These are phyloP conservation scores for Opisthocomus hoazin DNA, from an alignment of 2,113 vertebrate genomes.

Conservation along the genomic window DNA sequence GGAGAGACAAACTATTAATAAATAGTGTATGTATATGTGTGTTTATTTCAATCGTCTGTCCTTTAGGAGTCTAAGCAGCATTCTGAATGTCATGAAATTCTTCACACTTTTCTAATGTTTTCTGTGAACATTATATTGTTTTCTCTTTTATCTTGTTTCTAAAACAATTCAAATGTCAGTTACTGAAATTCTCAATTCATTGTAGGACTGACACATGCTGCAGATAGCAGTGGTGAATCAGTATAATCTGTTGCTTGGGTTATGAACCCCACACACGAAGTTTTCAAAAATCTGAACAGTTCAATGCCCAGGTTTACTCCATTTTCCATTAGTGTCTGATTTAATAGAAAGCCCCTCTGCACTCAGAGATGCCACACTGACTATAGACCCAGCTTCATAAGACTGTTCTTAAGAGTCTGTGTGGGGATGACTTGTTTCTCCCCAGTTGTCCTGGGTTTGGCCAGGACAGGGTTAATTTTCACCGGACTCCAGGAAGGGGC, in stretches of 20 bases:
- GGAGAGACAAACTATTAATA: not conserved
- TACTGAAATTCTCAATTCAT: not conserved
- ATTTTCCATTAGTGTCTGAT: not conserved
- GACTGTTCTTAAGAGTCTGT: not conserved
- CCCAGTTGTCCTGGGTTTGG: too few species aligned
- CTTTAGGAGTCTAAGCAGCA: not conserved
- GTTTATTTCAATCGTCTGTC: not conserved
- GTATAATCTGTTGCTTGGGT: not conserved
- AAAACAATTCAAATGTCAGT: not conserved
- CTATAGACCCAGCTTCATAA: not conserved
- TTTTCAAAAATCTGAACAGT: not conserved
- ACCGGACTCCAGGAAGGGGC: too few species aligned
- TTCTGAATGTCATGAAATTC: not conserved
- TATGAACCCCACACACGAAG: not conserved
- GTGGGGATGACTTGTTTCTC: not conserved
- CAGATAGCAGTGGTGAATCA: not conserved
- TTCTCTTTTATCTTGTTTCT: not conserved
- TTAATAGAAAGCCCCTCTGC: rapidly evolving
- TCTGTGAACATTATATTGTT: not conserved
- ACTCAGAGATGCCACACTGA: not conserved
- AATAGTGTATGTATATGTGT: not conserved
- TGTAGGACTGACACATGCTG: not conserved
- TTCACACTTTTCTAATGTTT: not conserved
- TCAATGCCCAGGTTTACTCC: not conserved
- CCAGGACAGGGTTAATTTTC: too few species aligned